Base-by-base conservation (phyloP, 1,140 invertebrate species). In the Drosophila sechellia region DNA sequence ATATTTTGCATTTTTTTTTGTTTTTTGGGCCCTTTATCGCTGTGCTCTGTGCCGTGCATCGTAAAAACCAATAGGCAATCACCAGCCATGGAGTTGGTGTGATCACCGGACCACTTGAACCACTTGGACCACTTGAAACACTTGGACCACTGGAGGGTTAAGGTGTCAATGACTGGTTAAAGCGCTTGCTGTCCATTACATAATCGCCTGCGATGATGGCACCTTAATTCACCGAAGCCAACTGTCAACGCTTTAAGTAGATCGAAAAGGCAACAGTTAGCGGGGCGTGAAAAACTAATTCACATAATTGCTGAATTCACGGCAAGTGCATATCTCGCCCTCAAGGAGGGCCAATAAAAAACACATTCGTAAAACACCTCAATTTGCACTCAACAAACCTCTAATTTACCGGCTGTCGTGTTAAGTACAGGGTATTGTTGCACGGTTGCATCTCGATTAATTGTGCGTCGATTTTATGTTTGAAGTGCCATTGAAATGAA, bases 121-220 rank as follows among this genome's bases (percentile, higher is more conserved):
- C 43, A 34, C 12, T 25, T 27, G 27, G 6, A 6, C 5, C 27
- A 20, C 12, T 25, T 34, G 27, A 40, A 4, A 13, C 13, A 20
- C 12, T 25, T 34, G 27, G 61, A 10, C 46, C 13, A 34, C 4
- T 27, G 8, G 15, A 31, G 66, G 66, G 35, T 70, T 70, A 52
- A 66, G 71, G 72, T 78, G 76, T 77, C 76, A 78, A 72, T 77
- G 76, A 78, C 76, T 78, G 76, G 40, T 60, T 78, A 78, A 78
- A 77, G 76, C 72, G 49, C 45, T 40, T 42, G 52, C 71, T 50
- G 59, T 20, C 34, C 71, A 35, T 70, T 70, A 37, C 53, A 70
- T 70, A 70, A 70, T 55, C 50, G 64, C 50, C 64, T 42, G 34
- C 52, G 25, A 69, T 70, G 64, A 57, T 70, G 66, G 50, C 65